Conservation (phyloP, 64 coral and sea anemone genomes). For the Montipora efflorescens region DNA sequence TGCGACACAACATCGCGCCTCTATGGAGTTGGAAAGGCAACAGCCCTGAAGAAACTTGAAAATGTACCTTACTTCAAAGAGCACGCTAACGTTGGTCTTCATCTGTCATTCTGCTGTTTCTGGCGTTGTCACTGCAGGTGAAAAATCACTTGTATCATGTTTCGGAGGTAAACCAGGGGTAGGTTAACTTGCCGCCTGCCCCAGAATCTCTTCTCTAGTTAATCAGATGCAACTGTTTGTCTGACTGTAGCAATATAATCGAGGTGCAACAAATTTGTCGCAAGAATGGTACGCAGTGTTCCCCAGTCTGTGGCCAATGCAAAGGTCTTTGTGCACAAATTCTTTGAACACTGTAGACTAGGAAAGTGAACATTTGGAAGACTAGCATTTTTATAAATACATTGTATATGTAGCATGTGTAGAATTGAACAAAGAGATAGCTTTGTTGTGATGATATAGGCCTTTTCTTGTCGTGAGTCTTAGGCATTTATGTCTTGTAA, state of each 20-base stretch:
- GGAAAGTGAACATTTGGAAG: slow-evolving; percentile 24
- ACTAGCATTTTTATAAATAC: not conserved
- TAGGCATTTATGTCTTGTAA: too few species aligned
- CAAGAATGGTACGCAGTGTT: slow-evolving; percentile 53
- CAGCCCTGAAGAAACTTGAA: too few species aligned
- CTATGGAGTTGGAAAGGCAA: too few species aligned
- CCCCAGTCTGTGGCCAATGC: not conserved
- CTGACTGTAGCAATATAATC: slow-evolving; percentile 18
- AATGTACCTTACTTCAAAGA: too few species aligned
- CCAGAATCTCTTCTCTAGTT: slow-evolving; percentile 39
- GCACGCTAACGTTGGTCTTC: too few species aligned
- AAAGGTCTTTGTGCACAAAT: slow-evolving; percentile 17
- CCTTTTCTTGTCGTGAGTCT: too few species aligned
- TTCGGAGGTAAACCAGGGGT: not conserved
- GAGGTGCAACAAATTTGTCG: slow-evolving; percentile 40
- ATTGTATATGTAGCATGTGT: not conserved
- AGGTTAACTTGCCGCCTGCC: slow-evolving; percentile 19
- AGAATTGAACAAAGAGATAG: too few species aligned
- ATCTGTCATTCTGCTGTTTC: too few species aligned
- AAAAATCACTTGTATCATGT: slow-evolving; percentile 29
- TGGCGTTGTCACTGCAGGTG: slow-evolving; percentile 15
- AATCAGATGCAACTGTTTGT: slow-evolving; percentile 52
- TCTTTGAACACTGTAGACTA: not conserved
- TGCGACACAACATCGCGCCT: too few species aligned
- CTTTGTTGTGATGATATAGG: too few species aligned